Evolutionary conservation across 1,140 invertebrate genomes (phyloP), one percentile per base, ranked within the genome.

Genomic region (Achatina immaculata): DNA sequence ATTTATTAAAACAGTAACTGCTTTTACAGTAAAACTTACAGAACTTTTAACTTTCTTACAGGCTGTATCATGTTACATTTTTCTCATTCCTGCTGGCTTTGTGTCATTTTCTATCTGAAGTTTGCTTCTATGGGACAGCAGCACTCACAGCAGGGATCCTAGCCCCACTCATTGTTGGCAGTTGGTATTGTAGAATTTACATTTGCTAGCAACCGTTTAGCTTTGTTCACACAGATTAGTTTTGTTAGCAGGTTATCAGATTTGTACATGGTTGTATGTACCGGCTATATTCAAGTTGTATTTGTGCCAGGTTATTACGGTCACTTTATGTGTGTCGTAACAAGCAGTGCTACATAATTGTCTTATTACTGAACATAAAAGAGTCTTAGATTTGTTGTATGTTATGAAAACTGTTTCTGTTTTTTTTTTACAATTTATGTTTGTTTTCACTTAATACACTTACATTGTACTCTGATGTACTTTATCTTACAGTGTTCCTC

Each of bases 41-140:
- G n/a, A n/a, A n/a, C n/a, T 45, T 48, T 43, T 31, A 51, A 0
- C 28, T 65, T 58, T 4, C 19, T 3, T 58, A 31, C 48, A 77
- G 76, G 58, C 42, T 78, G 36, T 78, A 78, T 48, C 62, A 68
- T 43, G 38, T 86, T 28, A 87, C 87, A 43, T 72, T 88, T 21
- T 65, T 86, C 31, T 87, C 88, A 65, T 89, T 86, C 79, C 42
- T 85, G 31, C 42, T 87, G 48, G 85, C 85, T 11, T 80, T 86
- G 34, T 81, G 75, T 45, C 86, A 88, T 78, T 88, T 85, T 78
- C 16, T 83, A 28, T 80, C 84, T 40, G 87, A 88, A 69, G 43
- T 86, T 21, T 81, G 82, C 24, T 14, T 85, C 14, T 89, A 82
- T 66, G 83, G 83, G 38, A 87, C 85, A 58, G 86, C 85, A 28